Evolutionary conservation across 1,140 invertebrate genomes (phyloP), one percentile per base, ranked within the genome.

Genomic region (Pectinophora gossypiella): DNA sequence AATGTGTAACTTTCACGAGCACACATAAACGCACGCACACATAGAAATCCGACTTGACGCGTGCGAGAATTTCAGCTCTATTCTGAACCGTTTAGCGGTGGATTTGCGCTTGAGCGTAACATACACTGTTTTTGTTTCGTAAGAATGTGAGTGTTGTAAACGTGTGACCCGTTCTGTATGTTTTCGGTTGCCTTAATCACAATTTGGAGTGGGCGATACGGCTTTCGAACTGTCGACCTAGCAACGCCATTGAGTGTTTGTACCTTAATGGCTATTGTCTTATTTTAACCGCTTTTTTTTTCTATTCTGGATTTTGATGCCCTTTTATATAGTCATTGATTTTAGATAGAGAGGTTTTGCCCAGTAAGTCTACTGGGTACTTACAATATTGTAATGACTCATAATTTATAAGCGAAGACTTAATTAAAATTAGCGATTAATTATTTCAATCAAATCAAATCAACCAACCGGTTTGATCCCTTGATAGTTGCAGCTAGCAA

Each of bases 181-280:
- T 85, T 82, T 86, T 84, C 77, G 79, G 76, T 76, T 80, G 74
- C 74, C 81, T 85, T 85, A 86, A 86, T 86, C 83, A 86, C 77
- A 86, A 86, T 83, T 86, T 79, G 68, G 83, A 83, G 81, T 86
- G 77, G 72, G 75, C 69, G 73, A 72, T 84, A 80, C 79, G 79
- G 73, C 77, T 86, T 83, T 80, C 69, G 70, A 75, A 66, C 59
- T 72, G 72, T 64, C 73, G 73, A 77, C 71, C 61, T 76, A 75
- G 73, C 76, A 76, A 81, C 70, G 58, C 36, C 16, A 80, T 85
- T 79, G 66, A 73, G 68, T 77, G 77, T 70, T 76, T 73, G 54
- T 76, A 43, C 13, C 50, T 56, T 48, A 52, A 55, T 48, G 12
- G 36, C 13, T 21, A 51, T 54, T 46, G 36, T 40, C 49, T 27